These are phyloP conservation scores for Anthophora plumipes DNA, from an alignment of 2,888 invertebrate genomes.

Conservation along the genomic window DNA sequence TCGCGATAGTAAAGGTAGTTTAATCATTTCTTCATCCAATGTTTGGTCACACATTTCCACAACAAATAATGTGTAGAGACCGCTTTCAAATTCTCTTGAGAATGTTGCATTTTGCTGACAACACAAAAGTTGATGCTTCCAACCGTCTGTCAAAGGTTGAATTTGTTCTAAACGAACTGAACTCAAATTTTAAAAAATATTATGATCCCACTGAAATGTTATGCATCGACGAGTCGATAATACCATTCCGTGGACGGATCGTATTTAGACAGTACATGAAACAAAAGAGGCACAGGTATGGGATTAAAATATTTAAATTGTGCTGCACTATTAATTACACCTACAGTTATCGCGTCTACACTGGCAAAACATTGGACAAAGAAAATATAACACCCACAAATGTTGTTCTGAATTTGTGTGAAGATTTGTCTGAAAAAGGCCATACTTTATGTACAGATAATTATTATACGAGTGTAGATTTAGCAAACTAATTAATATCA, in stretches of 20 bases:
- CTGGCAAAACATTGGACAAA: too few species aligned
- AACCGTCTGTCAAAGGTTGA: slow-evolving; percentile 34
- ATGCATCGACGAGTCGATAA: too few species aligned
- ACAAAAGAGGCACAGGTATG: slow-evolving; percentile 62
- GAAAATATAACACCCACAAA: too few species aligned
- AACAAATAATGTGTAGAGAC: not conserved
- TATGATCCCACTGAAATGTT: slow-evolving; percentile 67
- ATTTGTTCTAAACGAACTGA: slow-evolving; percentile 28
- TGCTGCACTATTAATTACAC: slow-evolving; percentile 43
- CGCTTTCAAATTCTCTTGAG: not conserved
- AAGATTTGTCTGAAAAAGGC: slow-evolving; percentile 10
- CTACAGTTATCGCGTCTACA: too few species aligned
- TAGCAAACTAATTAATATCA: not conserved
- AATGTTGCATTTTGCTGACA: slow-evolving; percentile 28
- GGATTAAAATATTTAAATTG: slow-evolving; percentile 73
- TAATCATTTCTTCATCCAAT: too few species aligned
- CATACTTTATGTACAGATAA: not conserved
- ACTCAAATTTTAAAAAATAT: slow-evolving; percentile 30
- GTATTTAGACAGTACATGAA: slow-evolving; percentile 69
- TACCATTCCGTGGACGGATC: slow-evolving; percentile 70
- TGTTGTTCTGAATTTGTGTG: too few species aligned
- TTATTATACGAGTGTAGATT: slow-evolving; percentile 7
- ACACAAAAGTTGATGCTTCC: slow-evolving; percentile 21
- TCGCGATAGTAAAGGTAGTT: too few species aligned
- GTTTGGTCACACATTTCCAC: not conserved